Conservation (phyloP, 2,113 vertebrate genomes). For the Podocnemis expansa region DNA sequence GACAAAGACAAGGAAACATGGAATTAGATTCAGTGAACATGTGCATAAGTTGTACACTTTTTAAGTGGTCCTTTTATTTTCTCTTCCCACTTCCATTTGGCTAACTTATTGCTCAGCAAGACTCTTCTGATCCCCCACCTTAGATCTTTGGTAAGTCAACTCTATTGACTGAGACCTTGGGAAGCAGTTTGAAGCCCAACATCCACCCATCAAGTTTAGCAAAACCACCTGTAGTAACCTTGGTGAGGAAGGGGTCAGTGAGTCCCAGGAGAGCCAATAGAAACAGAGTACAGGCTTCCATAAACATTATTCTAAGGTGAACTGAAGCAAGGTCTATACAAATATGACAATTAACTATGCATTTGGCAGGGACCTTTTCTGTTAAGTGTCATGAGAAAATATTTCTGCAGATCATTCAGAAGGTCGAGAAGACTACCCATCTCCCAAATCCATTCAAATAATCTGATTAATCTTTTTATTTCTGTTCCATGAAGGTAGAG, state of each 20-base stretch:
- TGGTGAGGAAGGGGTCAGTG: too few relatives aligned
- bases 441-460: neutral
- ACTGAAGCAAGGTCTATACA: neutral
- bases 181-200: neutral
- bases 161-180: neutral
- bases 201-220: neutral
- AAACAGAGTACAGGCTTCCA: too few relatives aligned
- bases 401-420: neutral
- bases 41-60: rapidly evolving
- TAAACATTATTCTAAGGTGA: neutral
- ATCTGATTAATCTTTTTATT: neutral
- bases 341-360: neutral
- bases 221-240: neutral
- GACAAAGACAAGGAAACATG: neutral
- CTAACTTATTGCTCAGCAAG: neutral
- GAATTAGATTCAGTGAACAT: neutral
- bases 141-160: neutral
- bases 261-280: too few relatives aligned
- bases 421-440: neutral
- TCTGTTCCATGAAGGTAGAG: neutral
- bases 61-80: neutral
- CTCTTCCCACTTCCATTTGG: neutral
- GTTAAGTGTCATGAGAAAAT: neutral
- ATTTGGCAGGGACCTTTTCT: neutral
- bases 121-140: neutral